phyloP scores from a whole-genome alignment of 1,140 invertebrate species.

The Hyphantria cunea region DNA sequence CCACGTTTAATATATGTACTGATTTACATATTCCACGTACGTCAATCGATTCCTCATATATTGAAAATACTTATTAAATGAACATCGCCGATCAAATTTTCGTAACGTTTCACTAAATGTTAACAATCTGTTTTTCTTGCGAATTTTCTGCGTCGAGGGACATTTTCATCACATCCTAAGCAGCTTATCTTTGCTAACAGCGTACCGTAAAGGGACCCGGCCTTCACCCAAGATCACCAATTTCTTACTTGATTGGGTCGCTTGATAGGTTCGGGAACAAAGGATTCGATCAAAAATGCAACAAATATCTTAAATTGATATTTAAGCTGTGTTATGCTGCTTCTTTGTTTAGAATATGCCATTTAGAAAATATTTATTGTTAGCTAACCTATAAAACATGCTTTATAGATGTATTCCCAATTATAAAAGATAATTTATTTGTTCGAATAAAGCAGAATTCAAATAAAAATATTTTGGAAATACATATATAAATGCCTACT shows the following conservation, averaged over 20 bases:
- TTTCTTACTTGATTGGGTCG: constrained; percentile 74
- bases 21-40: not conserved
- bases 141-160: constrained; percentile 42
- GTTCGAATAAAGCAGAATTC: too few relatives aligned
- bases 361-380: too few relatives aligned
- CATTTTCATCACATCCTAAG: constrained; percentile 56
- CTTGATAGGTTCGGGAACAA: constrained; percentile 68
- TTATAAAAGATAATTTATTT: too few relatives aligned
- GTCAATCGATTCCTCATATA: not conserved
- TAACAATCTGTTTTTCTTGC: constrained; percentile 39
- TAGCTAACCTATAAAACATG: too few relatives aligned
- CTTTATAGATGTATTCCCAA: too few relatives aligned
- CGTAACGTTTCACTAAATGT: constrained; percentile 24
- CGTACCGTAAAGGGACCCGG: constrained; percentile 37
- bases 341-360: too few relatives aligned
- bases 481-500: too few relatives aligned
- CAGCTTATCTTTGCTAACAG: constrained; percentile 60
- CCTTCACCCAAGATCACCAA: constrained; percentile 58
- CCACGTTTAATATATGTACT: too few relatives aligned
- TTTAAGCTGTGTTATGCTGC: too few relatives aligned
- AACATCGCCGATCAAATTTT: not conserved
- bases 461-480: too few relatives aligned
- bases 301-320: constrained; percentile 30
- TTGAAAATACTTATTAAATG: not conserved
- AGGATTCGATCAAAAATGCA: constrained; percentile 52